Percentiles rank a stretch among this genome's conserved stretches.
phyloP scores from a whole-genome alignment of 2,888 invertebrate species.

The Cylloceria caligata region DNA sequence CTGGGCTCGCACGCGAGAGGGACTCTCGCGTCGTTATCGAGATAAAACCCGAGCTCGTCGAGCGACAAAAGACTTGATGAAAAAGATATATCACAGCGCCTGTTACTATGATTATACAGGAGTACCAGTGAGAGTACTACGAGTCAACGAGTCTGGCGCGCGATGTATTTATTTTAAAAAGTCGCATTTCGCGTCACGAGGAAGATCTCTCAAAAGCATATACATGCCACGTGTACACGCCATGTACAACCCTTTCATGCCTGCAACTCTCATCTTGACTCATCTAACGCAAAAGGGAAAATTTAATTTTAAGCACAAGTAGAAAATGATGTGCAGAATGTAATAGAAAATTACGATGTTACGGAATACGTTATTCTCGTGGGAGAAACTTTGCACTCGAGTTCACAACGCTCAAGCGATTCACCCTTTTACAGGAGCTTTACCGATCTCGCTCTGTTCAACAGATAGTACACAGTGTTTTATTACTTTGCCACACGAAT shows the following conservation, averaged over 20 bases:
- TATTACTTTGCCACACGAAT: conserved; percentile 38
- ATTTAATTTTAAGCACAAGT: conserved; percentile 37
- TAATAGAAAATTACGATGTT: conserved; percentile 30
- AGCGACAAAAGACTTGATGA: conserved; percentile 38
- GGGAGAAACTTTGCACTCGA: conserved; percentile 20
- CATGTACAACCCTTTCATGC: neutral
- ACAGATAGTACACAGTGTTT: conserved; percentile 37
- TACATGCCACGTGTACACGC: neutral
- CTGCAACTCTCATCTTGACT: conserved; percentile 1
- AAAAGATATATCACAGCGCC: conserved; percentile 32
- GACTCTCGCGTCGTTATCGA: conserved; percentile 20
- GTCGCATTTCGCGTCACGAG: conserved; percentile 46
- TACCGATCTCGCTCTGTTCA: neutral
- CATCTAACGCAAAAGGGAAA: conserved; percentile 18
- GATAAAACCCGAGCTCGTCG: conserved; percentile 26
- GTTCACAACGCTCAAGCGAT: conserved; percentile 6
- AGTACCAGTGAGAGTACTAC: neutral
- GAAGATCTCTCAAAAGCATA: conserved; percentile 49
- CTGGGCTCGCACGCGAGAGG: neutral
- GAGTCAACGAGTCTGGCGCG: neutral
- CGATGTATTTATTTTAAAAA: conserved; percentile 39
- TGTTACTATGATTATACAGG: conserved; percentile 17
- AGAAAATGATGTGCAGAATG: conserved; percentile 25
- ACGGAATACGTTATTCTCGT: conserved; percentile 23
- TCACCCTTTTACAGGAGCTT: neutral